Evolutionary conservation across 2,888 invertebrate species (phyloP).

Genomic region (Drosophila fulvimacula): DNA sequence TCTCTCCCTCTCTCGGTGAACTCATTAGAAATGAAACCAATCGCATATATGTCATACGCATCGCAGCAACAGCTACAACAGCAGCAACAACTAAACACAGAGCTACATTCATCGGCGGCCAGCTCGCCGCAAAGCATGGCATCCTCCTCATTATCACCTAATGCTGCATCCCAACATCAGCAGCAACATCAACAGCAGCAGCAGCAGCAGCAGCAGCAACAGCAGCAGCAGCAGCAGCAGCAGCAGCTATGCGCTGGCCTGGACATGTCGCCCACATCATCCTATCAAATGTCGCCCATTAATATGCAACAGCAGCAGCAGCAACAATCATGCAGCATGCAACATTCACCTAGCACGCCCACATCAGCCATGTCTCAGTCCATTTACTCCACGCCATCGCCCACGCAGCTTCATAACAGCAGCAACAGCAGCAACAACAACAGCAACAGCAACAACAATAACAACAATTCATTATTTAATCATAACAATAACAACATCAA

Average conservation of each 20-base stretch:
- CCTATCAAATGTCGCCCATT: slow-evolving; percentile 78
- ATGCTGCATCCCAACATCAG: slow-evolving; percentile 50
- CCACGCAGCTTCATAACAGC: slow-evolving; percentile 72
- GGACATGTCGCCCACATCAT: slow-evolving; percentile 70
- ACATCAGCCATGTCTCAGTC: slow-evolving; percentile 62
- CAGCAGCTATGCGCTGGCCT: slow-evolving; percentile 68
- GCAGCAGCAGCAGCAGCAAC: slow-evolving; percentile 62
- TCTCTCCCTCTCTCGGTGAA: slow-evolving; percentile 6
- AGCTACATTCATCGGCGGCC: slow-evolving; percentile 65
- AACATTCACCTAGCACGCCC: slow-evolving; percentile 69
- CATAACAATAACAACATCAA: slow-evolving; percentile 67
- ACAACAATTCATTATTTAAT: slow-evolving; percentile 67
- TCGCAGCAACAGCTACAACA: slow-evolving; percentile 60
- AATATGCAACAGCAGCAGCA: slow-evolving; percentile 68
- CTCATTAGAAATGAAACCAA: slow-evolving; percentile 64
- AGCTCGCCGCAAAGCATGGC: slow-evolving; percentile 72
- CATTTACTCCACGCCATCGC: slow-evolving; percentile 79
- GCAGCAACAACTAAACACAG: slow-evolving; percentile 47
- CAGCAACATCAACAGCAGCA: slow-evolving; percentile 25
- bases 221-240: slow-evolving; percentile 49
- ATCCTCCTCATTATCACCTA: slow-evolving; percentile 69
- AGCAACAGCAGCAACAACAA: slow-evolving; percentile 58
- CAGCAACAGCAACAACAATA: slow-evolving; percentile 61
- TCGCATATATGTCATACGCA: slow-evolving; percentile 71
- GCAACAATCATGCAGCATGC: slow-evolving; percentile 71